Conservation (phyloP, 2,888 invertebrate genomes). For the Harpalus rufipes region DNA sequence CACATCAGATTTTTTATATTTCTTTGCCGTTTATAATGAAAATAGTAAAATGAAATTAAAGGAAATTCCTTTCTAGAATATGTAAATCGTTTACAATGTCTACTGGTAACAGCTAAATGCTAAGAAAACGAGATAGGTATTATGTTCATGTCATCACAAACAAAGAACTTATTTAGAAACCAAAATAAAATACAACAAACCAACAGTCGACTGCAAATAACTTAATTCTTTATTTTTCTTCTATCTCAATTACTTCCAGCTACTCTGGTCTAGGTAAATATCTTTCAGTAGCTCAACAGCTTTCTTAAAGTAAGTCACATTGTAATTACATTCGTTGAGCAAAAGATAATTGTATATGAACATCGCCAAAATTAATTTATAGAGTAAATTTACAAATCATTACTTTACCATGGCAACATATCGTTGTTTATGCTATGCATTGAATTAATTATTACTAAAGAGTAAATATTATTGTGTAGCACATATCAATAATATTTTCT, state of each 20-base stretch:
- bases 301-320: conserved; percentile 17
- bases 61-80: too few species aligned
- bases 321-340: conserved; percentile 23
- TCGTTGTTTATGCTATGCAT: neutral
- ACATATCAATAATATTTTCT: conserved; percentile 3
- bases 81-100: too few species aligned
- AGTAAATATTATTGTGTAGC: neutral
- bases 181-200: too few species aligned
- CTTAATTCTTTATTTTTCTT: too few species aligned
- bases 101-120: too few species aligned
- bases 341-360: conserved; percentile 39
- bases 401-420: conserved; percentile 2
- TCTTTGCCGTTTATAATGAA: too few species aligned
- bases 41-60: too few species aligned
- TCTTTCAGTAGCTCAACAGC: conserved; percentile 1
- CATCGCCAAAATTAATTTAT: conserved; percentile 3
- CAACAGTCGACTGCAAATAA: too few species aligned
- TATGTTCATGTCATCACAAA: too few species aligned
- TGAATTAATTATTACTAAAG: conserved; percentile 10
- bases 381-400: conserved; percentile 33
- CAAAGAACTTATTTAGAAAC: too few species aligned
- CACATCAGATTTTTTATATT: too few species aligned
- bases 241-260: conserved; percentile 14
- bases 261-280: conserved; percentile 33
- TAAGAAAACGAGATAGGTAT: too few species aligned